Percentiles rank a stretch among this genome's conserved stretches.
Evolutionary conservation across 30 jellyfish, hydroid and myxozoan species (phyloP).

Genomic region (Turritopsis rubra): DNA sequence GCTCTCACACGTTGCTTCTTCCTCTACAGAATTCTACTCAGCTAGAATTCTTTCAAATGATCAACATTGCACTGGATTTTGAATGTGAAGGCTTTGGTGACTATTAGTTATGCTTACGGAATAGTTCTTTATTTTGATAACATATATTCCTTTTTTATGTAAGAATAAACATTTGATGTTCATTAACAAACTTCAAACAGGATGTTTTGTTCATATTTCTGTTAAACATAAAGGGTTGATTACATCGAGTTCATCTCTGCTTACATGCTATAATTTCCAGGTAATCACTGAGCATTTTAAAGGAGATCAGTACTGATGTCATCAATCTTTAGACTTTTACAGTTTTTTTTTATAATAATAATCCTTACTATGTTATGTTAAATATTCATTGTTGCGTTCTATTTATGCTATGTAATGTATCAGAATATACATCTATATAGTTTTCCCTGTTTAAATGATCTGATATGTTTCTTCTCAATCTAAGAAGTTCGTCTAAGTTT

Average conservation of each 20-base stretch:
- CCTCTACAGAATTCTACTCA: neutral
- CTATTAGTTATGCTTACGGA: neutral
- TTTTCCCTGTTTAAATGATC: conserved; percentile 1
- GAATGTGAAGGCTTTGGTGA: conserved; percentile 38
- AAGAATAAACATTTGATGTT: neutral
- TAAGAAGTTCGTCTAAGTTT: neutral
- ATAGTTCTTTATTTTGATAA: too few relatives aligned
- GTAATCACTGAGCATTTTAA: too few relatives aligned
- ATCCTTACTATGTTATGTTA: neutral
- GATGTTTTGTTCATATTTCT: neutral
- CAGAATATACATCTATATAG: neutral
- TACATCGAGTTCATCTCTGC: too few relatives aligned
- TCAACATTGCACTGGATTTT: conserved; percentile 20
- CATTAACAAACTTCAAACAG: neutral
- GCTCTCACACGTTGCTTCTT: neutral
- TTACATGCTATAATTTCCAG: too few relatives aligned
- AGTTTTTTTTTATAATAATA: neutral
- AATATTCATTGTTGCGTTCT: neutral
- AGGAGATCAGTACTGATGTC: neutral
- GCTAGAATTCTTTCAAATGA: neutral
- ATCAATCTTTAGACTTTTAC: neutral
- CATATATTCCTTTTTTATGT: neutral
- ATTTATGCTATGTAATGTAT: neutral
- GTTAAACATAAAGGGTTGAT: neutral
- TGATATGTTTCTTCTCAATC: neutral